phyloP scores from a whole-genome alignment of 92 coral and sea anemone genomes.

The Bergia puertoricense region DNA sequence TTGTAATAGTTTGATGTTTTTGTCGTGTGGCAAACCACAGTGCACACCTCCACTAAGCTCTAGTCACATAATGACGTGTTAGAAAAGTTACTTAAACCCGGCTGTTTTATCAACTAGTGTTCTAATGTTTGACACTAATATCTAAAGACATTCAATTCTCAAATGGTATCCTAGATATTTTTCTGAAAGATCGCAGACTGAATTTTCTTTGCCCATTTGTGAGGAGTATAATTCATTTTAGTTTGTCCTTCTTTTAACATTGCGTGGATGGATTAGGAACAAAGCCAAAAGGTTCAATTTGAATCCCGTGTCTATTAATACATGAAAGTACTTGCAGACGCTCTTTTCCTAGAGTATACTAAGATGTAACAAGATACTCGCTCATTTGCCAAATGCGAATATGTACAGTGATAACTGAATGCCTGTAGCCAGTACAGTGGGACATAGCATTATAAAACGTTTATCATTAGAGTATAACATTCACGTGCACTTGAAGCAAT shows the following conservation, averaged over 20 bases:
- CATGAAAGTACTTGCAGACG: too few relatives aligned
- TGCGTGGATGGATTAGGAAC: background rate
- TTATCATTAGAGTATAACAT: too few relatives aligned
- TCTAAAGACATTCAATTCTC: background rate
- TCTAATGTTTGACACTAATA: background rate
- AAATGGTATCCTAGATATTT: background rate
- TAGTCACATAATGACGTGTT: background rate
- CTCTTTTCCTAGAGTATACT: too few relatives aligned
- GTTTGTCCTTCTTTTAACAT: background rate
- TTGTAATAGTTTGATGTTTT: background rate
- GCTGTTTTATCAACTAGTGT: background rate
- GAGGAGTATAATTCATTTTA: background rate
- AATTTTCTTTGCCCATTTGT: background rate
- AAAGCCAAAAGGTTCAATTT: background rate
- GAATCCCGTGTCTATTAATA: background rate
- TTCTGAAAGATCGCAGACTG: too few relatives aligned
- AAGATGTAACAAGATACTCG: background rate
- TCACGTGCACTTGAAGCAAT: too few relatives aligned
- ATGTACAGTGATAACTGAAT: too few relatives aligned
- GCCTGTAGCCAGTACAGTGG: too few relatives aligned
- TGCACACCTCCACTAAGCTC: background rate
- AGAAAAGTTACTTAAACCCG: background rate
- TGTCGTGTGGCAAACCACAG: slow-evolving; percentile 12
- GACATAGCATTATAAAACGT: too few relatives aligned
- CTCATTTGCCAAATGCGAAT: background rate